Evolutionary conservation across 2,888 invertebrate genomes (phyloP).

Genomic region (Blastobasis adustella): DNA sequence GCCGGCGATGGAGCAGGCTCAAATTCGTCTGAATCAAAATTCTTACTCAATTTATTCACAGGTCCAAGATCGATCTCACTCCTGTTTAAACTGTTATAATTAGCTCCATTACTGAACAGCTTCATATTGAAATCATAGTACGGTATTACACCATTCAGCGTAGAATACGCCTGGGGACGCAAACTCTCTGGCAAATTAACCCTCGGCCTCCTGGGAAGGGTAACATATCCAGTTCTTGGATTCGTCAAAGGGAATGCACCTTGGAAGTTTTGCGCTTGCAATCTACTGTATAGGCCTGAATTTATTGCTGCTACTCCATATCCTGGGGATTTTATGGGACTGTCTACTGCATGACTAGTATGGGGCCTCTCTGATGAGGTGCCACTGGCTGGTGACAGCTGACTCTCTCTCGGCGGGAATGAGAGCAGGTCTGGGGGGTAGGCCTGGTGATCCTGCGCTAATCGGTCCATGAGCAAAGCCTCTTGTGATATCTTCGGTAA

Average conservation of each 20-base stretch:
- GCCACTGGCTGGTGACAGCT: conserved; percentile 68
- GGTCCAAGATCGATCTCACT: conserved; percentile 76
- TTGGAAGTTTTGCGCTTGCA: conserved; percentile 79
- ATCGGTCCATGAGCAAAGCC: conserved; percentile 53
- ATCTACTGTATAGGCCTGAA: conserved; percentile 47
- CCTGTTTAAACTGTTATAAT: conserved; percentile 84
- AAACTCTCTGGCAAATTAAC: conserved; percentile 77
- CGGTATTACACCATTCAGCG: conserved; percentile 66
- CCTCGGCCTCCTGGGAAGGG: conserved; percentile 86
- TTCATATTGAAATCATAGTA: conserved; percentile 87
- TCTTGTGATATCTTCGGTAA: conserved; percentile 70
- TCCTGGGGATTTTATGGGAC: conserved; percentile 57
- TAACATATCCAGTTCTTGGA: conserved; percentile 88
- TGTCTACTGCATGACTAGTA: conserved; percentile 25
- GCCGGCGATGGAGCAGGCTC: conserved; percentile 69
- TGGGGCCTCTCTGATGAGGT: conserved; percentile 24
- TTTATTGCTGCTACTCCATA: conserved; percentile 47
- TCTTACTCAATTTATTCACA: conserved; percentile 62
- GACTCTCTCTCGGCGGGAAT: conserved; percentile 77
- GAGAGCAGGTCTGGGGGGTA: conserved; percentile 89
- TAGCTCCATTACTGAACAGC: conserved; percentile 89
- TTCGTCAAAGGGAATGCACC: conserved; percentile 72
- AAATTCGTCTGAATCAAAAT: conserved; percentile 64
- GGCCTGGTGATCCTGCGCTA: conserved; percentile 72
- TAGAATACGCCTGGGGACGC: conserved; percentile 53